phyloP scores from a whole-genome alignment of 92 coral and sea anemone genomes.

The Zoanthus sociatus region DNA sequence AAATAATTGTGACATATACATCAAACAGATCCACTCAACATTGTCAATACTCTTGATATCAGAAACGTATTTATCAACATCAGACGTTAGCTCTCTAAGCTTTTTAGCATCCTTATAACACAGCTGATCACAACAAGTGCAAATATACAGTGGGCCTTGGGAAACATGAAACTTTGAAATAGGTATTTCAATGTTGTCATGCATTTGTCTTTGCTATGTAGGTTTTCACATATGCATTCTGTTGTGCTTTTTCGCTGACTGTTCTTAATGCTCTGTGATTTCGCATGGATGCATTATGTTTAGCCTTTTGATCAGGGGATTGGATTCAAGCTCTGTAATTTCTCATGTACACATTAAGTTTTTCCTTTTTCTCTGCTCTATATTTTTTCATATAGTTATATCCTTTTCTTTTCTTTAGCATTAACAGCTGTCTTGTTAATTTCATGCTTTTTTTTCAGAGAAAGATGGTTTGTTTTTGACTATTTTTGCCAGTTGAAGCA shows the following conservation, averaged over 20 bases:
- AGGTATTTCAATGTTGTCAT: constrained; percentile 6
- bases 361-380: constrained; percentile 14
- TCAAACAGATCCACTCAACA: constrained; percentile 54
- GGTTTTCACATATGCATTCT: constrained; percentile 38
- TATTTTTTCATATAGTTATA: constrained; percentile 18
- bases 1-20: constrained; percentile 60
- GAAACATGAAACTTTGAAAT: constrained; percentile 45
- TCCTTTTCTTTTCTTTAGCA: no score
- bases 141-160: constrained; percentile 40
- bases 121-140: constrained; percentile 62
- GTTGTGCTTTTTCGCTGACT: constrained; percentile 31
- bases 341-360: neutral
- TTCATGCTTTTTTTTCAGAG: no score
- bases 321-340: constrained; percentile 5
- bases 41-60: constrained; percentile 31
- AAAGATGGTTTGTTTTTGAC: no score
- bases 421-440: no score
- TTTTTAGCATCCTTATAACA: constrained; percentile 48
- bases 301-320: constrained; percentile 33
- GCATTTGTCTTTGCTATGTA: constrained; percentile 40
- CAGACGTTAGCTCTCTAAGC: constrained; percentile 33
- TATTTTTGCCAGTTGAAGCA: no score
- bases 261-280: constrained; percentile 14
- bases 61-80: constrained; percentile 49
- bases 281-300: constrained; percentile 39